Conservation (phyloP, 2,888 invertebrate species). For the Dysmachus trigonus region DNA sequence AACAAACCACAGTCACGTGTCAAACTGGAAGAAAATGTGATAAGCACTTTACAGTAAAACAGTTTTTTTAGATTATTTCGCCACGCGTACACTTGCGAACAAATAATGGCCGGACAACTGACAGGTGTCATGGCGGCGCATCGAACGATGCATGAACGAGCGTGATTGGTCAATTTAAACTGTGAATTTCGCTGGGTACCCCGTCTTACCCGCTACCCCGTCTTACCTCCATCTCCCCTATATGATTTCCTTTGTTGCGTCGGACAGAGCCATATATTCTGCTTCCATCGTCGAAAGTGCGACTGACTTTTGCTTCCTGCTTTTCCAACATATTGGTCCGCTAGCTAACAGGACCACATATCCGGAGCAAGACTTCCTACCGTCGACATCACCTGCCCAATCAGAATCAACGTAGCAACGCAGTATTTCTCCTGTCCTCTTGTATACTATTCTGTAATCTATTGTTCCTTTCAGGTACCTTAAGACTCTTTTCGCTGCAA, state of each 20-base stretch:
- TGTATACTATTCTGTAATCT: not conserved
- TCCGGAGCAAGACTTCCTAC: constrained; percentile 39
- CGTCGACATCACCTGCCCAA: constrained; percentile 41
- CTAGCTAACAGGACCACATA: constrained; percentile 23
- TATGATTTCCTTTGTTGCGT: constrained; percentile 40
- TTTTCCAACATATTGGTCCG: constrained; percentile 38
- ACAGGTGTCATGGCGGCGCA: no score
- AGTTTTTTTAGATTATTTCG: no score
- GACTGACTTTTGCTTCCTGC: constrained; percentile 28
- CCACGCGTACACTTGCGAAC: no score
- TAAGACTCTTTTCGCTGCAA: not conserved
- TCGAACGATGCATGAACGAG: no score
- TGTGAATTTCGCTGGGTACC: no score
- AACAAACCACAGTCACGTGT: no score
- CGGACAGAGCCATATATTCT: constrained; percentile 29
- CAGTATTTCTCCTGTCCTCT: not conserved
- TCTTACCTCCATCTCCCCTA: no score
- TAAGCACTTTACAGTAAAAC: no score
- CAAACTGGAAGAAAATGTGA: no score
- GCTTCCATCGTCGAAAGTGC: constrained; percentile 43
- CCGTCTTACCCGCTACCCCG: no score
- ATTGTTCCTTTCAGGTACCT: not conserved
- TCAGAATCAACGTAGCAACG: constrained; percentile 28
- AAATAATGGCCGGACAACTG: no score
- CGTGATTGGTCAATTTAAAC: no score